Conservation (phyloP, 1,140 invertebrate genomes). For the Aethina tumida region DNA sequence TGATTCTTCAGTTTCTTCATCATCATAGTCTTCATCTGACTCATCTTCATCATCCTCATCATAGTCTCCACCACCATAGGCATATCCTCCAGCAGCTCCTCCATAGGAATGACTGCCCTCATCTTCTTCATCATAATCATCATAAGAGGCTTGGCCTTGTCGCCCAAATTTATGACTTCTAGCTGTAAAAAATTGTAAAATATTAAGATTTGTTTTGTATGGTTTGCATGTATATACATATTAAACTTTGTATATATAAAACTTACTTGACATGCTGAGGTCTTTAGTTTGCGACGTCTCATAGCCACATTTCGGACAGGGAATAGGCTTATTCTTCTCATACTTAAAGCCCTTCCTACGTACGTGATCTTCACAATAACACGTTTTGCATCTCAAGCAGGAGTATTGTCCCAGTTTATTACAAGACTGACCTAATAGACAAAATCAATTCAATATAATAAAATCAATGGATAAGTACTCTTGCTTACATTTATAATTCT, state of each 20-base stretch:
- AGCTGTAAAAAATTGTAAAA: constrained; percentile 41
- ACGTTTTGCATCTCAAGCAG: constrained; percentile 88
- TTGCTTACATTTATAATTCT: constrained; percentile 81
- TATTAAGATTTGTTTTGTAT: not conserved
- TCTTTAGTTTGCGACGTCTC: constrained; percentile 88
- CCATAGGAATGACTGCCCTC: too few species aligned
- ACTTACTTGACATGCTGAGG: constrained; percentile 89
- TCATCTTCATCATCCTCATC: constrained; percentile 46
- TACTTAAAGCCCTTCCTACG: constrained; percentile 87
- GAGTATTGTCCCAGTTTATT: constrained; percentile 91
- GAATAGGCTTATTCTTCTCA: constrained; percentile 76
- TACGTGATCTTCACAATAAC: constrained; percentile 96
- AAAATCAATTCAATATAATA: constrained; percentile 3
- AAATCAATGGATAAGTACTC: constrained; percentile 1
- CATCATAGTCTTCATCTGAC: constrained; percentile 40
- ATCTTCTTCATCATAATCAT: constrained; percentile 49
- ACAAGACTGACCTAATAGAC: constrained; percentile 68
- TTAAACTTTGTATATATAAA: constrained; percentile 2
- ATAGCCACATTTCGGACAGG: constrained; percentile 91
- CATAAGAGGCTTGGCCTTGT: constrained; percentile 51
- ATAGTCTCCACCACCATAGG: constrained; percentile 40
- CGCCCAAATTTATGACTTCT: constrained; percentile 74
- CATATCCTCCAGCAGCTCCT: constrained; percentile 44
- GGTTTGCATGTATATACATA: not conserved
- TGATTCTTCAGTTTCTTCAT: constrained; percentile 38